Evolutionary conservation across 2,113 vertebrate genomes (phyloP).

Genomic region (Actinemys pallida): DNA sequence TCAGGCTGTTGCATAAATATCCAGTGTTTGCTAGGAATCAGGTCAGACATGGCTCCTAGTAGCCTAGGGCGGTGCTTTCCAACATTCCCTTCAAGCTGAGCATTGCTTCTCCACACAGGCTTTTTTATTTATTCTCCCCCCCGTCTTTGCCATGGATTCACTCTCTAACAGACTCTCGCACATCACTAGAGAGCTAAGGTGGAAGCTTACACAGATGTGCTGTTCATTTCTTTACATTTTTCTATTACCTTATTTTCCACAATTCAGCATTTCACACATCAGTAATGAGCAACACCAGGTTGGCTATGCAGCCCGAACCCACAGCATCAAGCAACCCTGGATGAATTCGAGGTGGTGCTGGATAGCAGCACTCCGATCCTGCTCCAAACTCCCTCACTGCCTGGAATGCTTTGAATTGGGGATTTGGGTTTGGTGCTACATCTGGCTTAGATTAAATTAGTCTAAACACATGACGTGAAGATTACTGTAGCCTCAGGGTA

Average conservation of each 20-base stretch:
- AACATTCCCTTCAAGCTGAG: constrained; percentile 36
- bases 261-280: neutral
- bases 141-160: neutral
- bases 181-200: neutral
- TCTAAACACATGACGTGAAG: neutral
- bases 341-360: neutral
- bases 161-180: neutral
- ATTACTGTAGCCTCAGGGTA: accelerated
- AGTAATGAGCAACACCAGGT: neutral
- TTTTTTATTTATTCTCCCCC: neutral
- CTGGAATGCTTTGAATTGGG: neutral
- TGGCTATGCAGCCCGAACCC: neutral
- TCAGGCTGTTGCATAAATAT: constrained; percentile 56
- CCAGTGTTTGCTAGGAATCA: constrained; percentile 44
- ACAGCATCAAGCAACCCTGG: neutral
- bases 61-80: constrained; percentile 33
- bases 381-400: neutral
- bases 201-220: neutral
- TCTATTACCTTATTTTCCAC: neutral
- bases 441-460: neutral
- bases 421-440: neutral
- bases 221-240: neutral
- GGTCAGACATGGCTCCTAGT: constrained; percentile 55
- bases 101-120: neutral
- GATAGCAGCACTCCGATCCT: accelerated